Conservation (phyloP, 2,888 invertebrate genomes). For the Tubiluchus corallicola region DNA sequence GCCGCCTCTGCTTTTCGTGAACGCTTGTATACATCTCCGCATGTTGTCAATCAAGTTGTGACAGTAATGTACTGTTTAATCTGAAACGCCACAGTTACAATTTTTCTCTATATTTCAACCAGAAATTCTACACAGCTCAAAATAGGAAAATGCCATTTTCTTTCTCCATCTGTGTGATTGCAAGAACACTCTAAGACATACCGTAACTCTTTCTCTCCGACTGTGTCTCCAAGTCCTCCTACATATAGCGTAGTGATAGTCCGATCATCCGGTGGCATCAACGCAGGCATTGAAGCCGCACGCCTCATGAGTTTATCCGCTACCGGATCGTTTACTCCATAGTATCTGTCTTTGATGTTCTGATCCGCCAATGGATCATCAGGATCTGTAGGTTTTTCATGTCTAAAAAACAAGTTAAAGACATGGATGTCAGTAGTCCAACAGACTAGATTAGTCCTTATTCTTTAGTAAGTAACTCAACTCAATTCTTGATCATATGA, state of each 20-base stretch:
- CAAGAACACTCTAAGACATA: constrained; percentile 17
- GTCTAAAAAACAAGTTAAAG: constrained; percentile 34
- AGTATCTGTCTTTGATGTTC: constrained; percentile 81
- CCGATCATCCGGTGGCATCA: constrained; percentile 87
- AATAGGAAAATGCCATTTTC: too few species aligned
- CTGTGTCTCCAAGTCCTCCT: constrained; percentile 75
- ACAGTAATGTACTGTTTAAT: too few species aligned
- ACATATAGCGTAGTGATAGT: constrained; percentile 90
- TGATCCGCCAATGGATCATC: constrained; percentile 91
- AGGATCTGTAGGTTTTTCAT: constrained; percentile 89
- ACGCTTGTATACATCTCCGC: too few species aligned
- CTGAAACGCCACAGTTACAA: too few species aligned
- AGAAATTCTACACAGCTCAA: too few species aligned
- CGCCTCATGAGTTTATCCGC: constrained; percentile 77
- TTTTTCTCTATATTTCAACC: too few species aligned
- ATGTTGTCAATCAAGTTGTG: too few species aligned
- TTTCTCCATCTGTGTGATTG: not conserved
- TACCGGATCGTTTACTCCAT: constrained; percentile 86
- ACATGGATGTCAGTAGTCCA: too few species aligned
- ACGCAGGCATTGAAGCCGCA: constrained; percentile 77
- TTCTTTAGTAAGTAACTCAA: too few species aligned
- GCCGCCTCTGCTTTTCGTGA: too few species aligned
- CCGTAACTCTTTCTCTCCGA: constrained; percentile 69
- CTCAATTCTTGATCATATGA: too few species aligned
- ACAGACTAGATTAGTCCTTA: too few species aligned